A percentile compares a stretch with the other conserved stretches of the same genome.
Evolutionary conservation across 2,797 vertebrate species (phyloP).

Genomic region (Perdix hodgsoniae): DNA sequence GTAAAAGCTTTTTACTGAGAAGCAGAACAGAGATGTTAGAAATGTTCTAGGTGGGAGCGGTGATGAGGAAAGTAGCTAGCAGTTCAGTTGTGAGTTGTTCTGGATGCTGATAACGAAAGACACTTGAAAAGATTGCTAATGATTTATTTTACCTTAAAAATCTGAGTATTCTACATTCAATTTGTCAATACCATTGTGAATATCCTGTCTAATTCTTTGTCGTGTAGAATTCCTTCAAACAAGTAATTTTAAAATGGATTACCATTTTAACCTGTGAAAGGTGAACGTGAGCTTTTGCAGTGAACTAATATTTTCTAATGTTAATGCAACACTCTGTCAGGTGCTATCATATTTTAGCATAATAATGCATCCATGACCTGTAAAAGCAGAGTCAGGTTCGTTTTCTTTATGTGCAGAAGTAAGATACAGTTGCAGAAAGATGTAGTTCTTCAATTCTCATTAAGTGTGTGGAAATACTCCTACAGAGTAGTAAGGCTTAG

Average conservation of each 20-base stretch:
- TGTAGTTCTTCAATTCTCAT: neutral
- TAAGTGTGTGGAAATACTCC: neutral
- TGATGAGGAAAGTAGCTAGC: constrained; percentile 67
- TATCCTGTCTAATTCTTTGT: constrained; percentile 53
- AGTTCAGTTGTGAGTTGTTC: constrained; percentile 88
- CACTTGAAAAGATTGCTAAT: constrained; percentile 87
- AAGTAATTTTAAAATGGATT: neutral
- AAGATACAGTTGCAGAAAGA: neutral
- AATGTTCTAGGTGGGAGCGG: constrained; percentile 66
- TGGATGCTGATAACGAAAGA: constrained; percentile 89
- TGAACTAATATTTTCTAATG: neutral
- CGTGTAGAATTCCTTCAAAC: neutral
- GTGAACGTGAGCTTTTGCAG: neutral
- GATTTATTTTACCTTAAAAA: neutral
- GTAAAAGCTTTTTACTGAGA: constrained; percentile 76
- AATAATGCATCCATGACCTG: neutral
- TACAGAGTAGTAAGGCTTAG: neutral
- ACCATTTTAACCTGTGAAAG: neutral
- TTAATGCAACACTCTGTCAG: neutral
- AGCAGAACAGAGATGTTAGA: constrained; percentile 78
- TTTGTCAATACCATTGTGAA: constrained; percentile 46
- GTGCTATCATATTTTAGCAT: neutral
- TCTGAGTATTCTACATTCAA: neutral
- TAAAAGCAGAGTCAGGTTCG: neutral
- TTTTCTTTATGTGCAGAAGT: neutral